Evolutionary conservation across 2,888 invertebrate genomes (phyloP), one percentile per base, ranked within the genome.

Genomic region (Drosophila mayaguana): DNA sequence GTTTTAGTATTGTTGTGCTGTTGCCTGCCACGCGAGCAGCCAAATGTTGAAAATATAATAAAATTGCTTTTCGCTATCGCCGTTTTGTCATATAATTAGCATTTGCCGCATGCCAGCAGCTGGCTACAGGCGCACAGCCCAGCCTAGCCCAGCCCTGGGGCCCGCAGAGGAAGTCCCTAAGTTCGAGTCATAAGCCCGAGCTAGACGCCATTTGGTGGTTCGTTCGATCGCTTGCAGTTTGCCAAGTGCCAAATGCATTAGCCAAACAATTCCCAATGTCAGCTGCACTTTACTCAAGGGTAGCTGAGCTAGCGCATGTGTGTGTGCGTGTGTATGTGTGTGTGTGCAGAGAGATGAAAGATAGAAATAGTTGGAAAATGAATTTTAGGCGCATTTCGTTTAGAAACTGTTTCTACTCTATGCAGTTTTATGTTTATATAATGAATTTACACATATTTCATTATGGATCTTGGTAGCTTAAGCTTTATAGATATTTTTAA

Each of bases 71-170:
- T 55, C 43, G 48, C 60, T 56, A 81, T 72, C 67, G 75, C 59
- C 68, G 56, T 78, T 87, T 63, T 63, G 80, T 71, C 34, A 20
- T 81, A 83, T 78, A 83, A 83, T 88, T 88, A 86, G 67, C 88
- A 75, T 83, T 73, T 68, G 64, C 86, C 78, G 71, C 74, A 70
- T 78, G 86, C 61, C 78, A 74, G 67, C 83, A 83, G 88, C 88
- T 83, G 88, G 61, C 63, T 11, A 9, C 8, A 46, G 54, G 36
- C 48, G 38, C 59, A n/a, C 34, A 32, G 9, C n/a, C n/a, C 46
- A 42, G 4, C 8, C 8, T 3, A 3, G 3, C 1, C 43, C 6
- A 45, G 18, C 2, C 36, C 36, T 16, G 11, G 18, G 2, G 12
- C 20, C 34, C 12, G 36, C 12, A 14, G 20, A 60, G 43, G 40